Base-by-base conservation (phyloP, 2,797 vertebrate genomes). In the Alectoris magna region DNA sequence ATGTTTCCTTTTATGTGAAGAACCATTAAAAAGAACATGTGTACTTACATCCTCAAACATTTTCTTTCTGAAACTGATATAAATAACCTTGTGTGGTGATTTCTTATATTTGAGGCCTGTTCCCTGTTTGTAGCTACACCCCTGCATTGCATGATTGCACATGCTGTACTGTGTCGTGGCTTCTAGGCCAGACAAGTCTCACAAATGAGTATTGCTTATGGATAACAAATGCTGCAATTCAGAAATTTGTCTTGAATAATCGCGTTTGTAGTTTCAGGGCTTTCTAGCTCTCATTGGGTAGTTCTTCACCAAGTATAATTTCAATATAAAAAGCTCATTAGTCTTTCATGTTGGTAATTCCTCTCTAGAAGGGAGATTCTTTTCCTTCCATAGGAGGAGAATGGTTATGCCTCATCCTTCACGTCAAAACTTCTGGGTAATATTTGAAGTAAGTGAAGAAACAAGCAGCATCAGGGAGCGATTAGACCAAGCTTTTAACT, bases 21-120 rank as follows among this genome's bases (percentile, higher is more conserved):
- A 88, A 23, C 64, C 21, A 43, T 70, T 79, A 55, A 91, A 93
- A 74, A 0, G 3, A 88, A 62, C 24, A 19, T 9, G 34, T 4
- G 3, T 22, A 92, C 66, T n/a, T 79, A 16, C 38, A 18, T 70
- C 38, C 36, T 87, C 71, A 81, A 44, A 75, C 9, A 44, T 29
- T 59, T 94, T 84, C 55, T 87, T 59, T 87, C 77, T 84, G 72
- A 87, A 90, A 91, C 15, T 22, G 41, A 66, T 82, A 86, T 84
- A 2, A 93, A 94, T 72, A 91, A 53, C 29, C 22, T 26, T 3
- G 2, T 72, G 21, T 63, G 44, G 31, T 90, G 38, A 46, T 63
- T 90, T 90, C 68, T 68, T 79, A 16, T 3, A 1, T 68, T 69
- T 74, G 84, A 29, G 34, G 41, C 82, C 63, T 56, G 12, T 68